Evolutionary conservation across 2,113 vertebrate genomes (phyloP), one percentile per base, ranked within the genome.

Genomic region (Cynocephalus volans): DNA sequence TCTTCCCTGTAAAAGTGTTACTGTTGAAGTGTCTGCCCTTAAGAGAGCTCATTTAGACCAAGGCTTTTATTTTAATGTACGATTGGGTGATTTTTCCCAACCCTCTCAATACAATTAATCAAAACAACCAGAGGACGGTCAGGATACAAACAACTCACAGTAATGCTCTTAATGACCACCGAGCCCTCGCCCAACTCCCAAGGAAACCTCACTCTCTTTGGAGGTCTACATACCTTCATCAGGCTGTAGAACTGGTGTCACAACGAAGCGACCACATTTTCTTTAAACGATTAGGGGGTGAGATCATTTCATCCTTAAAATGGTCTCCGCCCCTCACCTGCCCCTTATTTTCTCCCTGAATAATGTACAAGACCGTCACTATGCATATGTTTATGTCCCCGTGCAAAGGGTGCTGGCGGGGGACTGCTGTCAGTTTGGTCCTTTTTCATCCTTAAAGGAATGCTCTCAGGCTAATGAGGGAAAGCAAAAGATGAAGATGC

Each of bases 401-500:
- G 26, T 62, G 62, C 24, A 4, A 4, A 36, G 67, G 1, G 33
- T 11, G 31, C 19, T 87, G 67, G 65, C 65, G 33, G 28, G 65
- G 67, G 19, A n/a, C 58, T 45, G 41, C 18, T 45, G 60, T 88
- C 64, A 83, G 56, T 28, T 31, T 2, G 0, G 4, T 5, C 67
- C 67, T 96, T 97, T 88, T 75, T 97, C 58, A 95, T 75, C 28
- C 92, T 87, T 50, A 82, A 65, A 96, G 77, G 94, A 95, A 96
- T 91, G 87, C 90, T 81, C 95, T 86, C 81, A 56, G 87, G 69
- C 80, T 72, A 73, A 64, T 80, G 70, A 95, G 54, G 88, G 67
- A 54, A 65, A 83, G 36, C 17, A 82, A 96, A 56, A 54, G 62
- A 65, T 76, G 50, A 84, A 5, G 9, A 31, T 3, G 67, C 54